Evolutionary conservation across 2,113 vertebrate species (phyloP).

Genomic region (Osmerus eperlanus): DNA sequence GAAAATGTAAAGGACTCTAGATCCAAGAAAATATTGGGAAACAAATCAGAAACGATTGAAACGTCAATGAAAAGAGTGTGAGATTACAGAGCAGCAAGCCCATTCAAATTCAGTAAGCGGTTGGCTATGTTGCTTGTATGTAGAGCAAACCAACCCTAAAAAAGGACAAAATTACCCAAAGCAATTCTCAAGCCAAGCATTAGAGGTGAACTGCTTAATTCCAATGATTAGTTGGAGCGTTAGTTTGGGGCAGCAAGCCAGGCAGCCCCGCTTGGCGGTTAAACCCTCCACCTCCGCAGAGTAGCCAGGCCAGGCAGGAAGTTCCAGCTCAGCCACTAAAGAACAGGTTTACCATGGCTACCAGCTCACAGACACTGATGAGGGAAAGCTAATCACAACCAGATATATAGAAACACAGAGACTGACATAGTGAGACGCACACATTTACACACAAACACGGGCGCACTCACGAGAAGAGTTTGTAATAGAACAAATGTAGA

Average conservation of each 20-base stretch:
- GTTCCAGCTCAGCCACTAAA: not conserved
- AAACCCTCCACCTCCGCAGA: conserved; percentile 62
- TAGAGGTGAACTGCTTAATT: conserved; percentile 62
- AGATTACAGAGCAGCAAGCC: conserved; percentile 25
- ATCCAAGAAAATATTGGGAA: conserved; percentile 9
- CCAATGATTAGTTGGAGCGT: conserved; percentile 69
- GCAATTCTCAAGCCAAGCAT: conserved; percentile 40
- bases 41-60: conserved; percentile 32
- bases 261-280: conserved; percentile 60
- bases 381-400: conserved; percentile 31
- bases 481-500: too few species aligned
- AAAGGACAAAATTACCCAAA: conserved; percentile 42
- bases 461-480: too few species aligned
- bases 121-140: conserved; percentile 11
- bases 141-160: conserved; percentile 26
- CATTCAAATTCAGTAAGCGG: conserved; percentile 21
- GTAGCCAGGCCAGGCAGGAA: conserved; percentile 39
- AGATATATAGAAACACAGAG: conserved; percentile 20
- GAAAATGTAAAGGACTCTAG: conserved; percentile 30
- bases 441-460: too few species aligned
- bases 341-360: conserved; percentile 30
- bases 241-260: conserved; percentile 67
- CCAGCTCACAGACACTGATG: conserved; percentile 47
- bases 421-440: too few species aligned
- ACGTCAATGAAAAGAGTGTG: conserved; percentile 21